A percentile compares a stretch with the other conserved stretches of the same genome.
Conservation (phyloP, 2,113 vertebrate species). For the Nerophis lumbriciformis region DNA sequence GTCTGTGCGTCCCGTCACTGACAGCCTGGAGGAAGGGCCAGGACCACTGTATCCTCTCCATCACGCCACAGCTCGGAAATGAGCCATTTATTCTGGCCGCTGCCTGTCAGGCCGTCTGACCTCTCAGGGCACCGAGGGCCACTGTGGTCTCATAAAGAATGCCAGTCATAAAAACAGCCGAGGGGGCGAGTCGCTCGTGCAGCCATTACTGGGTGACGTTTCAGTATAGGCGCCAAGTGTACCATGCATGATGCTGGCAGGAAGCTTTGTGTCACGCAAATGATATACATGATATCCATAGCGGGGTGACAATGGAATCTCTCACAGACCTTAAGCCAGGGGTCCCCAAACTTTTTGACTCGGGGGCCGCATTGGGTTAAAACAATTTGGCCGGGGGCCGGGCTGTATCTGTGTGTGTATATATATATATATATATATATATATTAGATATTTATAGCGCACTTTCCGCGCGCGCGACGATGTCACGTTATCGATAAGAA, state of each 20-base stretch:
- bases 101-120: slow-evolving; percentile 54
- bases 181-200: slow-evolving; percentile 48
- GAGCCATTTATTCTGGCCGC: slow-evolving; percentile 56
- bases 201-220: slow-evolving; percentile 60
- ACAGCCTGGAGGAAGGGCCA: slow-evolving; percentile 36
- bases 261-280: slow-evolving; percentile 21
- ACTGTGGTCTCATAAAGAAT: slow-evolving; percentile 65
- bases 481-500: too few relatives aligned
- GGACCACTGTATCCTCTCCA: slow-evolving; percentile 48
- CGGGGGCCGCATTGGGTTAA: too few relatives aligned
- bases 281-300: background rate
- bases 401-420: too few relatives aligned
- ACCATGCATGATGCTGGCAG: slow-evolving; percentile 40
- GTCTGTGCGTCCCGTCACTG: slow-evolving; percentile 32
- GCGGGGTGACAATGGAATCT: background rate
- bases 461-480: too few relatives aligned
- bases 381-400: too few relatives aligned
- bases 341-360: too few relatives aligned
- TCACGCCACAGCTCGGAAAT: slow-evolving; percentile 56
- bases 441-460: too few relatives aligned
- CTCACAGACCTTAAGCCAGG: background rate
- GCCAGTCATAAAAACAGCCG: slow-evolving; percentile 60
- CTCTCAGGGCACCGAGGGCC: slow-evolving; percentile 51
- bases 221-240: slow-evolving; percentile 59
- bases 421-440: too few relatives aligned